Evolutionary conservation across 2,888 invertebrate genomes (phyloP).

Genomic region (Ophonus ardosiacus): DNA sequence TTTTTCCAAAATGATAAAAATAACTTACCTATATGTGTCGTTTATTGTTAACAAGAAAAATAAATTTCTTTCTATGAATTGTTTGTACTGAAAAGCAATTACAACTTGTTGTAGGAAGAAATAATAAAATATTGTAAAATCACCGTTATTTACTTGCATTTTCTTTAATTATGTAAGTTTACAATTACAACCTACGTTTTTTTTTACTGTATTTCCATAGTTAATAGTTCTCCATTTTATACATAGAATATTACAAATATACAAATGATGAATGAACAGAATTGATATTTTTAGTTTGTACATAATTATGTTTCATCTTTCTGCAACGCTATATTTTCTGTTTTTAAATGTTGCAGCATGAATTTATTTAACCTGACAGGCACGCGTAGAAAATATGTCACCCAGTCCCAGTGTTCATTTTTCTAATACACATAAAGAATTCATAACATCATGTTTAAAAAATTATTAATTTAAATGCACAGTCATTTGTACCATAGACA

Average conservation of each 20-base stretch:
- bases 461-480: no score
- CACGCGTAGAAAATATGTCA: no score
- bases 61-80: slow-evolving; percentile 8
- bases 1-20: not conserved
- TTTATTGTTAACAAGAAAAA: slow-evolving; percentile 66
- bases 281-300: not conserved
- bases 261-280: not conserved
- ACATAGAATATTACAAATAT: not conserved
- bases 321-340: no score
- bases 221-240: not conserved
- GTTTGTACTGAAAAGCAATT: not conserved
- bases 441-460: no score
- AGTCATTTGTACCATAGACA: no score
- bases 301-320: no score
- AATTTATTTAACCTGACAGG: no score
- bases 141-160: not conserved
- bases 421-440: no score
- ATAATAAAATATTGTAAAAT: not conserved
- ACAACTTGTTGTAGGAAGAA: not conserved
- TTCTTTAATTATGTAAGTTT: not conserved
- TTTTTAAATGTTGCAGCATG: no score
- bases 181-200: not conserved
- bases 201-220: no score
- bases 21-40: slow-evolving; percentile 31
- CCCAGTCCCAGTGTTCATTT: no score